A percentile compares a stretch with the other conserved stretches of the same genome.
Conservation (phyloP, 1,140 invertebrate genomes). For the Ectropis grisescens region DNA sequence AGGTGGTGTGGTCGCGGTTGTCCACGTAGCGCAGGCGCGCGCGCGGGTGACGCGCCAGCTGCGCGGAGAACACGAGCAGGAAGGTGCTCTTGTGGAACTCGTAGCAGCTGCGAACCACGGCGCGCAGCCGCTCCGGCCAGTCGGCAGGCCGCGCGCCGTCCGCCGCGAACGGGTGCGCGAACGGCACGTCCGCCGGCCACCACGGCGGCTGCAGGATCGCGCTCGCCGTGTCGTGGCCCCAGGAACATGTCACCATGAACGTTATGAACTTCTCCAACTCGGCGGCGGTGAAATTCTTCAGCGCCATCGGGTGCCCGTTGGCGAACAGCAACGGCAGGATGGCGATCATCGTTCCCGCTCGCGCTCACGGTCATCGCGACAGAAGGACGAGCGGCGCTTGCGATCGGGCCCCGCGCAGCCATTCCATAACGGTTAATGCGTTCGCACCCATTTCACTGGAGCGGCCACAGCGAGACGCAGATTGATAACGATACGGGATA, state of each 20-base stretch:
- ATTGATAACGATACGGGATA: too few relatives aligned
- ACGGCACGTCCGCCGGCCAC: slow-evolving; percentile 78
- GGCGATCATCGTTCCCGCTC: slow-evolving; percentile 70
- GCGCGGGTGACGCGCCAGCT: slow-evolving; percentile 75
- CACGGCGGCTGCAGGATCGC: slow-evolving; percentile 74
- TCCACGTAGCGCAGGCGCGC: slow-evolving; percentile 77
- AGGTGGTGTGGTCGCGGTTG: slow-evolving; percentile 81
- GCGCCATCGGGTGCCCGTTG: slow-evolving; percentile 77
- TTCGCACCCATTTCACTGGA: slow-evolving; percentile 2
- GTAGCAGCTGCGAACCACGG: slow-evolving; percentile 78
- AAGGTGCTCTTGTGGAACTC: slow-evolving; percentile 80
- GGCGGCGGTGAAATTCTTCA: slow-evolving; percentile 73
- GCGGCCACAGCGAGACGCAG: too few relatives aligned
- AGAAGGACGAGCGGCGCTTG: slow-evolving; percentile 41
- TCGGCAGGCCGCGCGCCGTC: slow-evolving; percentile 64
- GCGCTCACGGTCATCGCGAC: slow-evolving; percentile 55
- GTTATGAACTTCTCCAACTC: slow-evolving; percentile 79
- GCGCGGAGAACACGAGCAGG: slow-evolving; percentile 78
- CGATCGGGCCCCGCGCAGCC: slow-evolving; percentile 31
- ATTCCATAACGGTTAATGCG: slow-evolving; percentile 35
- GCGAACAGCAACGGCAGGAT: slow-evolving; percentile 79
- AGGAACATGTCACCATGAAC: slow-evolving; percentile 82
- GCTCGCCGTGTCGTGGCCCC: slow-evolving; percentile 73
- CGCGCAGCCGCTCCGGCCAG: slow-evolving; percentile 75
- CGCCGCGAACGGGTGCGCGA: slow-evolving; percentile 74